Base-by-base conservation (phyloP, 2,113 vertebrate species). In the Xenus cinereus region DNA sequence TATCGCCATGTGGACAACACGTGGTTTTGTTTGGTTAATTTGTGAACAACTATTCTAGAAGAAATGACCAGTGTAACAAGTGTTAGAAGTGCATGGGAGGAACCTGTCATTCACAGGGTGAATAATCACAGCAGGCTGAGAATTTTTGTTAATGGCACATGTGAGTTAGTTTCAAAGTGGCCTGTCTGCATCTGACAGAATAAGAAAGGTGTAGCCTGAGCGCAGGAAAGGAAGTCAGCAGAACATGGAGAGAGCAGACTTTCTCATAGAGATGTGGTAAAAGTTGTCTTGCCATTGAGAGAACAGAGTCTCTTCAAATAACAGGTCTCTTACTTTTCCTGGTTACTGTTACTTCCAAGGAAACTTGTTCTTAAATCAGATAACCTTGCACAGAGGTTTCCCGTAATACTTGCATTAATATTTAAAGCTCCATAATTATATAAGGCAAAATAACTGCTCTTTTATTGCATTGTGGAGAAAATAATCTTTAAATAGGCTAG, bases 351-450 rank as follows among this genome's bases (percentile, higher is more conserved):
- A 14, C 60, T 91, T 96, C 41, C 33, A 43, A 84, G 62, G 46
- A 72, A 92, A 71, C 32, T 80, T 90, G 19, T 45, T 94, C 60
- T 95, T 32, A 33, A 75, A 30, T 89, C 72, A 80, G 51, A 84
- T 84, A 93, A 87, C 20, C 41, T 91, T 82, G 51, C 53, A 56
- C 35, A 64, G 35, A 88, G 24, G 41, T 69, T 80, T 86, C 64
- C 67, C 62, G 9, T 74, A 90, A 59, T 71, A 87, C 48, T 41
- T 75, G 35, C 30, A 51, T 78, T 87, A 89, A 79, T 87, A 81
- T 91, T 89, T 92, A 81, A 82, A 89, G 60, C 14, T 84, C 23
- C 16, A 7, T 84, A 81, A 78, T 75, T 33, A 28, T 27, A 75
- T 41, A 45, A 94, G 81, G 39, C 6, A 2, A 89, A 69, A 45